These are phyloP conservation scores for Drosophila nigricruria DNA, from an alignment of 2,888 invertebrate genomes.

Conservation along the genomic window DNA sequence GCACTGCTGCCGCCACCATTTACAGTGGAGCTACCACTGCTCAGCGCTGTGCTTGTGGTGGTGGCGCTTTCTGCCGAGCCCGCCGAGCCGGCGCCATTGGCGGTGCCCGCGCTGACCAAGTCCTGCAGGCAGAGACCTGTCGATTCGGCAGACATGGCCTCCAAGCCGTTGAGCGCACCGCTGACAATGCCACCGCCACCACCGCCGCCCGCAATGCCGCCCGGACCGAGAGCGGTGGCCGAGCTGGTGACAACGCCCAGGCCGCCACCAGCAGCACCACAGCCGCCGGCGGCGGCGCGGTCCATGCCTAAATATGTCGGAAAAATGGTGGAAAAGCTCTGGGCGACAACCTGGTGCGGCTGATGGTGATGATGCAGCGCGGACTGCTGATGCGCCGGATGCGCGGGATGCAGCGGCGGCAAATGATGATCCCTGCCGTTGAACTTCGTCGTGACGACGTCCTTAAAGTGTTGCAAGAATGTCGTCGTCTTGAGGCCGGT, in stretches of 20 bases:
- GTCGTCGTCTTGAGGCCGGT: conserved; percentile 85
- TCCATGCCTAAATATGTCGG: conserved; percentile 85
- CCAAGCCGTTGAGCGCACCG: conserved; percentile 85
- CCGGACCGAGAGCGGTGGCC: conserved; percentile 75
- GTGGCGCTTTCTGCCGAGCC: conserved; percentile 82
- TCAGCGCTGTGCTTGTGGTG: conserved; percentile 81
- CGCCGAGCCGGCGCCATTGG: conserved; percentile 81
- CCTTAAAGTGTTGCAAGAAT: conserved; percentile 85
- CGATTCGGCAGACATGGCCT: conserved; percentile 87
- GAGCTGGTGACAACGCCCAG: conserved; percentile 70
- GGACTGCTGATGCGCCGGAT: conserved; percentile 81
- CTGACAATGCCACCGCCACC: conserved; percentile 64
- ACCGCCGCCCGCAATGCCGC: conserved; percentile 68
- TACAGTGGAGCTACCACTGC: conserved; percentile 83
- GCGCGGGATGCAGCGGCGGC: conserved; percentile 82
- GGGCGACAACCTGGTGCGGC: conserved; percentile 84
- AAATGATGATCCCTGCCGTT: conserved; percentile 83
- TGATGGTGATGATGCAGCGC: conserved; percentile 81
- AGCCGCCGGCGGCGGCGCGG: conserved; percentile 81
- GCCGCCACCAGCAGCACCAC: conserved; percentile 74
- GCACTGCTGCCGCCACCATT: conserved; percentile 80
- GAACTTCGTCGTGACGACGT: conserved; percentile 85
- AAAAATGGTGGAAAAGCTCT: conserved; percentile 85
- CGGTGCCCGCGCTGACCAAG: conserved; percentile 87
- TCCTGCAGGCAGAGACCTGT: conserved; percentile 90